Conservation (phyloP, 2,113 vertebrate species). For the Megaceryle maxima region DNA sequence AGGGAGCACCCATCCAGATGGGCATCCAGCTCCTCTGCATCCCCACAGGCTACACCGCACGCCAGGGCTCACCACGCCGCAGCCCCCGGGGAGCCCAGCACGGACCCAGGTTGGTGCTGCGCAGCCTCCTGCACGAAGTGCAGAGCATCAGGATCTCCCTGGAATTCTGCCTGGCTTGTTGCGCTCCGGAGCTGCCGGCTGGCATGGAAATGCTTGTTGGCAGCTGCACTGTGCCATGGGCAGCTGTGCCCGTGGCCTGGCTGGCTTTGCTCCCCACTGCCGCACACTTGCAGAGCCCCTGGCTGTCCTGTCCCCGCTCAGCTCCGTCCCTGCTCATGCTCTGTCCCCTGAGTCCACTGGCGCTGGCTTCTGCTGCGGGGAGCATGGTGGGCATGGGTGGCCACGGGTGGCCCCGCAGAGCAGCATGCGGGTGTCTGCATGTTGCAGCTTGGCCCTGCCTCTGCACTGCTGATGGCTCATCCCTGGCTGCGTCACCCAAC, state of each 20-base stretch:
- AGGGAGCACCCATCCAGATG: background rate
- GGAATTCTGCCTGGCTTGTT: background rate
- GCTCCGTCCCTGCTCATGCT: background rate
- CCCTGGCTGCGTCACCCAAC: background rate
- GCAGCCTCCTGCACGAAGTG: no score
- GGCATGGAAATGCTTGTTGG: fast-evolving
- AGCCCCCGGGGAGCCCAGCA: no score
- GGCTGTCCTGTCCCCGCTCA: background rate
- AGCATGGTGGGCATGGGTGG: background rate
- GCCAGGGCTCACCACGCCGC: no score
- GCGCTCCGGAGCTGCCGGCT: background rate
- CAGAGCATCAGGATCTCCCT: background rate
- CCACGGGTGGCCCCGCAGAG: background rate
- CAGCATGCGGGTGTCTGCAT: background rate
- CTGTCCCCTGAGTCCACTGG: background rate
- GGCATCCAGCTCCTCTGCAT: background rate
- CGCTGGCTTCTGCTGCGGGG: background rate
- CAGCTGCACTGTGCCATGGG: background rate
- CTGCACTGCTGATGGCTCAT: background rate
- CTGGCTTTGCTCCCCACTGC: background rate
- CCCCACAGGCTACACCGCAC: background rate
- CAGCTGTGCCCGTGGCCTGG: background rate
- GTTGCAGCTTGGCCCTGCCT: background rate
- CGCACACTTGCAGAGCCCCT: background rate
- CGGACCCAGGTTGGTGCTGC: no score